These are phyloP conservation scores for Dryococelus australis DNA, from an alignment of 2,888 invertebrate species.

Conservation along the genomic window DNA sequence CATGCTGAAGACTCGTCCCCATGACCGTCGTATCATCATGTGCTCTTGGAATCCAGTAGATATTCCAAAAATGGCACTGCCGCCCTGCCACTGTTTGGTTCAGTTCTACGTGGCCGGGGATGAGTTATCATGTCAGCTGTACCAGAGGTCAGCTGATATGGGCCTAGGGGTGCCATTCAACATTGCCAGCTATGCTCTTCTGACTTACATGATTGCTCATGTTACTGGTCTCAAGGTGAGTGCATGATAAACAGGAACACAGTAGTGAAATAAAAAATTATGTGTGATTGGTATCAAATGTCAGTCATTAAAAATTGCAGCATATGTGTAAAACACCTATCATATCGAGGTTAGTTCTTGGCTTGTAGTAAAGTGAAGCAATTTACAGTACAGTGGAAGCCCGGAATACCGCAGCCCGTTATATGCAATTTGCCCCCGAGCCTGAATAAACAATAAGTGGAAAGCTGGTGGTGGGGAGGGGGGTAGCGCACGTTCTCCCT, in stretches of 20 bases:
- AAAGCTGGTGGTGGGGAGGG: no score
- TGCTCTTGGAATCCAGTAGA: conserved; percentile 95
- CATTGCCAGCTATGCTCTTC: conserved; percentile 93
- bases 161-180: conserved; percentile 99
- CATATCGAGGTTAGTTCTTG: no score
- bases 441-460: no score
- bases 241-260: conserved; percentile 34
- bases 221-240: conserved; percentile 85
- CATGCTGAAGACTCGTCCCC: conserved; percentile 79
- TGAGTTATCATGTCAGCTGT: conserved; percentile 89
- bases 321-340: no score
- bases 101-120: conserved; percentile 91
- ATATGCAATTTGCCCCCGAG: no score
- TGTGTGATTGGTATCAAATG: conserved; percentile 13
- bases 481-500: no score
- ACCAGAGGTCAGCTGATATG: conserved; percentile 97
- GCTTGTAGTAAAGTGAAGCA: no score
- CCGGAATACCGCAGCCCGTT: no score
- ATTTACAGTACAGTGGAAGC: no score
- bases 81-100: conserved; percentile 94
- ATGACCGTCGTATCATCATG: conserved; percentile 90
- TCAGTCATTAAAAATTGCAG: no score
- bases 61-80: conserved; percentile 90
- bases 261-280: not conserved
- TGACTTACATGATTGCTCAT: conserved; percentile 96